Evolutionary conservation across 2,888 invertebrate species (phyloP).

Genomic region (Polydrusus tereticollis): DNA sequence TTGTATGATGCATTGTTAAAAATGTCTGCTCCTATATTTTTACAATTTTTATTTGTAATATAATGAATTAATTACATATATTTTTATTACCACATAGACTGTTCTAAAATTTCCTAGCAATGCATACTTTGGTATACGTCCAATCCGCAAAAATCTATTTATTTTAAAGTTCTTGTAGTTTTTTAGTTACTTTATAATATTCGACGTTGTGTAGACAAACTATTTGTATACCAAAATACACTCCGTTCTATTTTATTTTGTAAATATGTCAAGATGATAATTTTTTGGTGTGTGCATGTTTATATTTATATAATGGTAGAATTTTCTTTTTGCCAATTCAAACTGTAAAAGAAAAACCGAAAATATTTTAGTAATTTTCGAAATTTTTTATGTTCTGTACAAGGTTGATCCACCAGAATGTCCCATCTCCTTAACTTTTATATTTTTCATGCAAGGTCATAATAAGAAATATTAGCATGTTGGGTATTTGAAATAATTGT

Average conservation of each 20-base stretch:
- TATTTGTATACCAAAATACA: conserved; percentile 29
- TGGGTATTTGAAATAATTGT: too few relatives aligned
- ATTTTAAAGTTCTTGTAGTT: not conserved
- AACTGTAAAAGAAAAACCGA: conserved; percentile 43
- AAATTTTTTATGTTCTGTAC: conserved; percentile 19
- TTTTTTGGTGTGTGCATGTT: conserved; percentile 40
- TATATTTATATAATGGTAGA: conserved; percentile 42
- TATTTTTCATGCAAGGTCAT: too few relatives aligned
- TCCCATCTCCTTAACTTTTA: too few relatives aligned
- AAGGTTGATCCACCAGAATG: too few relatives aligned
- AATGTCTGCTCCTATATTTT: conserved; percentile 24
- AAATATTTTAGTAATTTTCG: conserved; percentile 21
- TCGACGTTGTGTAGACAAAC: not conserved
- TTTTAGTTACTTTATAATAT: too few relatives aligned
- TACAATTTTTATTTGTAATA: conserved; percentile 15
- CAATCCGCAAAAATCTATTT: not conserved
- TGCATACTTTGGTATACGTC: conserved; percentile 1
- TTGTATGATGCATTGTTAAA: conserved; percentile 17
- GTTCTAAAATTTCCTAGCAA: conserved; percentile 13
- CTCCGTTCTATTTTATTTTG: conserved; percentile 28
- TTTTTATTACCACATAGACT: conserved; percentile 2
- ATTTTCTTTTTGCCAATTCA: conserved; percentile 45
- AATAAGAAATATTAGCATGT: too few relatives aligned
- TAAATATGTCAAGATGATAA: conserved; percentile 29
- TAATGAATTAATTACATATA: conserved; percentile 25